Base-by-base conservation (phyloP, 2,797 vertebrate genomes). In the Enteromius anoplus region DNA sequence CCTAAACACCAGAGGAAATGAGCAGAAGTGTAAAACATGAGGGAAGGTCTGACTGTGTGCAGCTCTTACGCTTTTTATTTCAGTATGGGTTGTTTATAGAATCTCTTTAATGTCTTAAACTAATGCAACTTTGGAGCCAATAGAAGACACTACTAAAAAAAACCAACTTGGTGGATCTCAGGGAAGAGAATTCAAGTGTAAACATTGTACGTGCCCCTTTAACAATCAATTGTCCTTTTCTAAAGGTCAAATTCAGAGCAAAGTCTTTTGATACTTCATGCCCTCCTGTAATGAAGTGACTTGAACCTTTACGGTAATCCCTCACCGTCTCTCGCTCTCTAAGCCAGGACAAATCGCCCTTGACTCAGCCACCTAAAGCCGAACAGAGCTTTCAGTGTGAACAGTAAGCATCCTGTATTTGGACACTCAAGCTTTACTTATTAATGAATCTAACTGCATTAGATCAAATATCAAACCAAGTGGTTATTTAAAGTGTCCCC, bases 271-370 rank as follows among this genome's bases (percentile, higher is more conserved):
- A 55, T 17, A 17, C 42, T 58, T 45, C 11, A 69, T 53, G 37
- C 17, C 9, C 45, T 75, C 9, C 3, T 26, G 21, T 51, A 81
- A 34, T 37, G 80, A 58, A 73, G 29, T 0, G 40, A 45, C 17
- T 40, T 64, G 45, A 73, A 76, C 29, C 37, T 75, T 55, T 40
- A 68, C 26, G 23, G 64, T 82, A 81, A 84, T 75, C 60, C 51
- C 17, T 26, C 64, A 66, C 26, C 19, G n/a, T 80, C 77, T 40
- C 60, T 12, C 26, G 47, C 11, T 70, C 77, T 29, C 60, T 55
- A 72, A 71, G 12, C 58, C 2, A 32, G 40, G 11, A 42, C 62
- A 55, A 68, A 70, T 65, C 65, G 42, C 29, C 58, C 60, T 87
- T n/a, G 73, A 23, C 83, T 17, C 29, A 72, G 76, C 45, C 64